phyloP scores from a whole-genome alignment of 2,888 invertebrate genomes.

The Dysmachus trigonus region DNA sequence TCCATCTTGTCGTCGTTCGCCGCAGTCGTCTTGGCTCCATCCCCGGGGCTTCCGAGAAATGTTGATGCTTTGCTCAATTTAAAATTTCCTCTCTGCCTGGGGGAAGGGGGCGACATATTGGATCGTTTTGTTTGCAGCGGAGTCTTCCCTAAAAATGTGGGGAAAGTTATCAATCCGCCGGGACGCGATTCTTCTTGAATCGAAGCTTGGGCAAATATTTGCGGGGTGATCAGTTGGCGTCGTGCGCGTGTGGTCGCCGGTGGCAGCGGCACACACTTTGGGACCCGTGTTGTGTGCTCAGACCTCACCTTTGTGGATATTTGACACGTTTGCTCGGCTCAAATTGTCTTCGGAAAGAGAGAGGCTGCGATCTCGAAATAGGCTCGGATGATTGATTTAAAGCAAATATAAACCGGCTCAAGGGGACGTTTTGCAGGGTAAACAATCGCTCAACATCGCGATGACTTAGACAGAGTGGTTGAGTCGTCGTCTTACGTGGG shows the following conservation, averaged over 20 bases:
- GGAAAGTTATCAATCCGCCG: not conserved
- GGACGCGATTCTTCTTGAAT: not conserved
- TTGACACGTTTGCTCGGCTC: conserved; percentile 18
- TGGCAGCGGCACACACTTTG: not conserved
- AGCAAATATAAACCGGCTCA: not conserved
- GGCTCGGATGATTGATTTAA: not conserved
- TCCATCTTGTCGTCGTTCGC: conserved; percentile 21
- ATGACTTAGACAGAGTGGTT: not conserved
- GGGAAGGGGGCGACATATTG: not conserved
- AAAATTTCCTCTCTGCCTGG: not conserved
- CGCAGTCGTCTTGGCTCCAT: not conserved
- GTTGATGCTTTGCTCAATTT: conserved; percentile 3
- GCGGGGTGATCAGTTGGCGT: not conserved
- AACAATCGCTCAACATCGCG: not conserved
- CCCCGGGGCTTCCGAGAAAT: not conserved
- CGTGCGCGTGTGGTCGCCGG: not conserved
- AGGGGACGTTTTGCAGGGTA: not conserved
- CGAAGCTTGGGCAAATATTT: not conserved
- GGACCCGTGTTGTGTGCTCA: not conserved
- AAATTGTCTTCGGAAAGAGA: not conserved
- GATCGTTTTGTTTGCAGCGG: not conserved
- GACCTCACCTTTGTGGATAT: not conserved
- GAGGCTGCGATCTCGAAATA: not conserved
- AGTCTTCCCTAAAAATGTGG: not conserved
- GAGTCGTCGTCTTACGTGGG: no score